A percentile compares a stretch with the other conserved stretches of the same genome.
These are phyloP conservation scores for Lanius ludovicianus DNA, from an alignment of 2,113 vertebrate species.

Conservation along the genomic window DNA sequence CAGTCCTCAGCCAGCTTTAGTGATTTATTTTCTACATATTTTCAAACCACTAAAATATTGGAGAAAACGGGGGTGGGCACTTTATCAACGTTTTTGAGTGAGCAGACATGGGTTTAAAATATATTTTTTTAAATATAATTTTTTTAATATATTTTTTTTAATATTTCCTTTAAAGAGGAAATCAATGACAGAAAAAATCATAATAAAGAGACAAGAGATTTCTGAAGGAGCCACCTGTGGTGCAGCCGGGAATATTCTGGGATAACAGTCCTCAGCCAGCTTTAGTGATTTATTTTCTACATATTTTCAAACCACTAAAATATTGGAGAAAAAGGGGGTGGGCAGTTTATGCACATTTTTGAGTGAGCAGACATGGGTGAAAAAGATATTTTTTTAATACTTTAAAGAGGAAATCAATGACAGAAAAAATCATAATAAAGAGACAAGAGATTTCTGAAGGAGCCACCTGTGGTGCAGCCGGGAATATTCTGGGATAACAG, in stretches of 20 bases:
- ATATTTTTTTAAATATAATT: not conserved
- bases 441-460: not conserved
- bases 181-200: not conserved
- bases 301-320: not conserved
- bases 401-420: not conserved
- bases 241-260: too few relatives aligned
- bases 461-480: not conserved
- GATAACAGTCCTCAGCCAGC: too few relatives aligned
- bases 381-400: not conserved
- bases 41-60: fast-evolving
- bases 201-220: too few relatives aligned
- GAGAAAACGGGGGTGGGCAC: not conserved
- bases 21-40: too few relatives aligned
- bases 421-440: not conserved
- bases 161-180: not conserved
- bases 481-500: not conserved
- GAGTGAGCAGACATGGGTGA: not conserved
- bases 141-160: too few relatives aligned
- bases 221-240: too few relatives aligned
- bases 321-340: fast-evolving
- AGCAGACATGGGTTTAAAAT: not conserved
- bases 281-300: not conserved
- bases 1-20: too few relatives aligned
- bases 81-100: not conserved
- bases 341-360: not conserved